phyloP scores from a whole-genome alignment of 2,113 vertebrate genomes.

The Alligator sinensis region DNA sequence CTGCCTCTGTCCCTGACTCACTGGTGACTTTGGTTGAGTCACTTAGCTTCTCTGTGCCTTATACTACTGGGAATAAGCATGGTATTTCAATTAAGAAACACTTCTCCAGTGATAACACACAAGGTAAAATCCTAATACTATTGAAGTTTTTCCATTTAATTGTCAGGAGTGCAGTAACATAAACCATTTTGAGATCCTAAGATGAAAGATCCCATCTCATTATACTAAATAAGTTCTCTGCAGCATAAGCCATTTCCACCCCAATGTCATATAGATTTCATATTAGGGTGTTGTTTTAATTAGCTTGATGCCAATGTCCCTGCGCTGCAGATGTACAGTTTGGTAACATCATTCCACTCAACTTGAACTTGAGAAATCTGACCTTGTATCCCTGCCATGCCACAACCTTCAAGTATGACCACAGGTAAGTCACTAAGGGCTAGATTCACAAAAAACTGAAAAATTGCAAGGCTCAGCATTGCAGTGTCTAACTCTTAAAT shows the following conservation, averaged over 20 bases:
- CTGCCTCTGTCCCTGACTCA: neutral
- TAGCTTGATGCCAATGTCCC: neutral
- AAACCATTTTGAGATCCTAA: accelerated
- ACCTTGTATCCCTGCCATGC: neutral
- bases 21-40: neutral
- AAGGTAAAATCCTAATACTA: neutral
- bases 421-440: neutral
- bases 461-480: neutral
- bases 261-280: accelerated
- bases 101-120: accelerated
- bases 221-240: accelerated
- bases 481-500: neutral
- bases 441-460: neutral
- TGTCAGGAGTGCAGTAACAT: neutral
- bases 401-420: accelerated
- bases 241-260: neutral
- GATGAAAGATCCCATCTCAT: neutral
- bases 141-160: accelerated
- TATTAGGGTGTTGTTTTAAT: neutral
- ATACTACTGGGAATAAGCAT: too few relatives aligned
- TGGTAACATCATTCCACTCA: neutral
- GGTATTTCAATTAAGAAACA: accelerated
- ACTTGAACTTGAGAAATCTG: neutral
- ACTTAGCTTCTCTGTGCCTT: accelerated
- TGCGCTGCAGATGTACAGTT: neutral